phyloP scores from a whole-genome alignment of 2,113 vertebrate species.

The Phycodurus eques region DNA sequence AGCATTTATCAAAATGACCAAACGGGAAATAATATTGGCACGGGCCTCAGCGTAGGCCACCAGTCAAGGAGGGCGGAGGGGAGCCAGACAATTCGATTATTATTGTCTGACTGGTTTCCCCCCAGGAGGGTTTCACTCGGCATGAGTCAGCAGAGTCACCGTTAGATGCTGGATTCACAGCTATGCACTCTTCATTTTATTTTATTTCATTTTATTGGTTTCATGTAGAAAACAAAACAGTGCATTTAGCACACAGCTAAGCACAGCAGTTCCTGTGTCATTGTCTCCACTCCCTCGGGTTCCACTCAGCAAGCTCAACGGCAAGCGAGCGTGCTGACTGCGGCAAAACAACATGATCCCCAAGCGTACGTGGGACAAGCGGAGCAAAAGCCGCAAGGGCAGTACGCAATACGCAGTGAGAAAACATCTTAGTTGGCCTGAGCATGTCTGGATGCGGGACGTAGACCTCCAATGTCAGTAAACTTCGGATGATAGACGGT shows the following conservation, averaged over 20 bases:
- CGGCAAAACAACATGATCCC: neutral
- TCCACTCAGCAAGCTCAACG: conserved; percentile 57
- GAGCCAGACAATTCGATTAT: conserved; percentile 56
- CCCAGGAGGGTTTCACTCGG: conserved; percentile 38
- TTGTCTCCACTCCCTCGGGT: conserved; percentile 38
- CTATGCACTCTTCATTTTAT: neutral
- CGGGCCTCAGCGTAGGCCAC: conserved; percentile 1
- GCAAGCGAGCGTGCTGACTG: conserved; percentile 24
- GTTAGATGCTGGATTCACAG: conserved; percentile 2
- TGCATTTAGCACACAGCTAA: too few species aligned
- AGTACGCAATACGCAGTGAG: neutral
- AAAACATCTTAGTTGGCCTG: neutral
- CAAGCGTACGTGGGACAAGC: neutral
- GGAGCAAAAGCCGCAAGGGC: conserved; percentile 28
- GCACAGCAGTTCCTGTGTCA: conserved; percentile 40
- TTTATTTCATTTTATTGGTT: neutral
- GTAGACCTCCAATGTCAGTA: conserved; percentile 3
- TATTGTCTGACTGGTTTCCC: conserved; percentile 47
- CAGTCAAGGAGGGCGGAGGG: conserved; percentile 9
- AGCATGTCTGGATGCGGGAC: conserved; percentile 2
- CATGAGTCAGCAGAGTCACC: conserved; percentile 23
- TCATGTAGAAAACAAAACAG: too few species aligned
- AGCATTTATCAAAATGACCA: conserved; percentile 52
- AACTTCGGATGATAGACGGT: conserved; percentile 19
- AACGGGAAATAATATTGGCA: conserved; percentile 56